Conservation (phyloP, 2,797 vertebrate genomes). For the Simalia tracyae region DNA sequence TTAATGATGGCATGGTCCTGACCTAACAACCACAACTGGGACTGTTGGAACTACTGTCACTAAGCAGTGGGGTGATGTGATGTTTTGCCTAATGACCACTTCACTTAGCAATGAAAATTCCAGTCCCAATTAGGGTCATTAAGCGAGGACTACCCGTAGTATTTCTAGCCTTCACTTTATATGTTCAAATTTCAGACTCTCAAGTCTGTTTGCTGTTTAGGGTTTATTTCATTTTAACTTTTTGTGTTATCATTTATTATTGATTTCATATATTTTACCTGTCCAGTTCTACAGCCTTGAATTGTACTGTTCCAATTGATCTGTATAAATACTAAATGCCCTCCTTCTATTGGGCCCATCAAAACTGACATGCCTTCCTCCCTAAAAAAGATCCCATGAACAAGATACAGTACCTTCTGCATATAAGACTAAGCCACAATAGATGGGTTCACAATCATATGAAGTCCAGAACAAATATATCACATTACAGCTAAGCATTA, state of each 20-base stretch:
- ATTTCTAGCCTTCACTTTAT: background rate
- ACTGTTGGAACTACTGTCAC: background rate
- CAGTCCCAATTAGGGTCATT: background rate
- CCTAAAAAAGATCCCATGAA: background rate
- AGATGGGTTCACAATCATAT: background rate
- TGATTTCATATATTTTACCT: background rate
- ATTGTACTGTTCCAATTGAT: background rate
- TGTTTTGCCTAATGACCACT: background rate
- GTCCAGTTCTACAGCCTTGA: background rate
- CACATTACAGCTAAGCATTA: background rate
- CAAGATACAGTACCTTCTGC: background rate
- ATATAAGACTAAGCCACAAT: background rate
- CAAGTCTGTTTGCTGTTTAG: background rate
- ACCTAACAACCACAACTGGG: background rate
- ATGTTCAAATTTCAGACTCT: background rate
- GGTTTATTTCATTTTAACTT: background rate
- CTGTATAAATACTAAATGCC: too few relatives aligned
- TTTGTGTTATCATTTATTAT: background rate
- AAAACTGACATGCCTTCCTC: background rate
- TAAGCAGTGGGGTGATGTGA: background rate
- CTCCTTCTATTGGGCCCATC: background rate
- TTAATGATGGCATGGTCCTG: background rate
- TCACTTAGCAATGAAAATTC: background rate
- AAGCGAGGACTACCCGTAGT: background rate
- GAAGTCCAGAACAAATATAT: background rate